Base-by-base conservation (phyloP, 2,113 vertebrate species). In the Haplotaxodon microlepis region DNA sequence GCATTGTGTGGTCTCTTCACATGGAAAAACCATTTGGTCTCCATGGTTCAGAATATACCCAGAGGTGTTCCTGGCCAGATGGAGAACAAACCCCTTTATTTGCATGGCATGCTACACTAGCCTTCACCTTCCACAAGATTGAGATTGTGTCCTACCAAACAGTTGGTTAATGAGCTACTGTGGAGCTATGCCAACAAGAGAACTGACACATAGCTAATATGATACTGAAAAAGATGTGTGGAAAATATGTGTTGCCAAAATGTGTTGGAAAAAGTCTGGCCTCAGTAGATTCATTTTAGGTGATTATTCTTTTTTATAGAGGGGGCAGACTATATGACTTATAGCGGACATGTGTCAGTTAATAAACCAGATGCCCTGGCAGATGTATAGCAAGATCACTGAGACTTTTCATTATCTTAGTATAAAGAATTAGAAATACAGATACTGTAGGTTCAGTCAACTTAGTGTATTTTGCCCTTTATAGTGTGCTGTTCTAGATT, bases 111-210 rank as follows among this genome's bases (percentile, higher is more conserved):
- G 89, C 90, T 85, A 91, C 88, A 91, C 89, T 93, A 87, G 85
- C 88, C 93, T 93, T 94, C 93, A 94, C 93, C 90, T 94, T 93
- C 92, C 79, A 76, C 88, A 88, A 91, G 88, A 95, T 92, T 93
- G 92, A 93, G 93, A 94, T 92, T 92, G 90, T 91, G 89, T 95
- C 93, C 90, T 80, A 92, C 87, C 91, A 93, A 95, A 92, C 95
- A 95, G 92, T 95, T 93, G 89, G 91, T 92, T 94, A 96, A 94
- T 93, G 90, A 95, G 92, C 92, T 91, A 50, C 85, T 89, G 90
- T 87, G 91, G 89, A 91, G 71, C 92, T 79, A 53, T 83, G 93
- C 93, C 93, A 94, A 89, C 88, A 84, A 81, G 83, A 90, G 47
- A 92, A 87, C 81, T 90, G 88, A 93, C 90, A 89, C 85, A 89